Evolutionary conservation across 1,140 invertebrate species (phyloP), one percentile per base, ranked within the genome.

Genomic region (Drosophila nannoptera): DNA sequence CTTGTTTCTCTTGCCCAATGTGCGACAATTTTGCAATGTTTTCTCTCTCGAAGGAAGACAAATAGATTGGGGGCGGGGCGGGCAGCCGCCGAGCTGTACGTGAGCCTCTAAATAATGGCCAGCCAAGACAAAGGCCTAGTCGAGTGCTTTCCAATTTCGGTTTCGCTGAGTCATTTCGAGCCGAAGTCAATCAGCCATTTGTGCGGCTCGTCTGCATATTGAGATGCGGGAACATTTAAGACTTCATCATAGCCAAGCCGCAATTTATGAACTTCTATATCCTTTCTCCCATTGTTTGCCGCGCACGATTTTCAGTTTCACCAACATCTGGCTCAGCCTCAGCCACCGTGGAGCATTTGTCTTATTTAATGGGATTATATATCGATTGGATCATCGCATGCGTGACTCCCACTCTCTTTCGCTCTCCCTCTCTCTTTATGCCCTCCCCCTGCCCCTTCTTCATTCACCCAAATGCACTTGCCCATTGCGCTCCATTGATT

Each of bases 51-150:
- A 36, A 22, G 33, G 43, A 55, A 7, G 9, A 65, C 42, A 33
- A 49, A 22, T 22, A 22, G 22, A 22, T 22, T 2, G 22, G 22
- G 22, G 22, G 22, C 22, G 22, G 22, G 3, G 1, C 22, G 22
- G 22, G 22, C 22, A 22, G 22, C 22, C 22, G 22, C 22, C 22
- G 22, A 22, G 50, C 55, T 68, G 61, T 64, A 60, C 80, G 72
- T 83, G 80, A 67, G 66, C 72, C 53, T 4, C 72, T 83, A 83
- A 83, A 83, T 84, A 80, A 84, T 80, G 76, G 45, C 59, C 43
- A 55, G 5, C 42, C 48, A 62, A 68, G 65, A 53, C 59, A 59
- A 63, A 78, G 73, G 77, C 42, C 63, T 45, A 64, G 52, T 63
- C 14, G 38, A 65, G 32, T 61, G 60, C 60, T 75, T 75, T 14